Conservation (phyloP, 2,113 vertebrate species). For the Chaetodon auriga region DNA sequence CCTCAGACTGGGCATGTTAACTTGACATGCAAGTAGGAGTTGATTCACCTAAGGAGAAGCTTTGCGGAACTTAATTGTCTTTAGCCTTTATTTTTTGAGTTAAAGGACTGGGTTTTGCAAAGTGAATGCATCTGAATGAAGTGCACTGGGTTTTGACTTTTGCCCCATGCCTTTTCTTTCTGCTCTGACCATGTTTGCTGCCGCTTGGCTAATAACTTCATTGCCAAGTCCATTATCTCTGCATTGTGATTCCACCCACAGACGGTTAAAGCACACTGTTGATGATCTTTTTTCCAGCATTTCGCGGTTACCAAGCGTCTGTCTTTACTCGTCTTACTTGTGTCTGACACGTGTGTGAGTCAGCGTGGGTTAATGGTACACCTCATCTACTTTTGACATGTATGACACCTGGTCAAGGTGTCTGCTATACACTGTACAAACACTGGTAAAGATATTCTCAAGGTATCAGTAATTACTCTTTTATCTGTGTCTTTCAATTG, state of each 20-base stretch:
- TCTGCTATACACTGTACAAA: neutral
- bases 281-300: neutral
- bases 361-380: neutral
- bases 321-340: neutral
- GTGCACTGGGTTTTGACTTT: slow-evolving; percentile 1
- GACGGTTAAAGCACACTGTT: neutral
- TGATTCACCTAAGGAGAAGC: slow-evolving; percentile 9
- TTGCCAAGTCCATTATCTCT: neutral
- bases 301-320: neutral
- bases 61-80: neutral
- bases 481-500: neutral
- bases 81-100: neutral
- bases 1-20: neutral
- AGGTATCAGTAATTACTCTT: neutral
- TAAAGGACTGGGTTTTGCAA: neutral
- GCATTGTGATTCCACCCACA: neutral
- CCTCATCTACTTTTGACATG: neutral
- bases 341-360: neutral
- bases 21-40: neutral
- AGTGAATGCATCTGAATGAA: neutral
- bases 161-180: neutral
- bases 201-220: neutral
- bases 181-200: neutral
- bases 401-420: neutral
- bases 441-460: neutral